phyloP scores from a whole-genome alignment of 2,797 vertebrate genomes.

The Rhinatrema bivittatum region DNA sequence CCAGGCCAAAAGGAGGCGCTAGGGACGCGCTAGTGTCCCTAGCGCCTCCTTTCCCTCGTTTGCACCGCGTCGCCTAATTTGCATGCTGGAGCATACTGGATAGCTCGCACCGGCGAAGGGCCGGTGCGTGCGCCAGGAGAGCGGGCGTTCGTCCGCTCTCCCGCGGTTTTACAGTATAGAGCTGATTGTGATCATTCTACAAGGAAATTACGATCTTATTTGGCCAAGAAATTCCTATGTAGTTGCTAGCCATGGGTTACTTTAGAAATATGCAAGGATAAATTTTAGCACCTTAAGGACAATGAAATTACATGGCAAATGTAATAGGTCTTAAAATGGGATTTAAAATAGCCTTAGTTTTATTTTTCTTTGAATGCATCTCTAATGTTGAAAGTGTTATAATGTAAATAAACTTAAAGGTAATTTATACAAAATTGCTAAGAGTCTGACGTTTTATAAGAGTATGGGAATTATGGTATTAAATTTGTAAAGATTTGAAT shows the following conservation, averaged over 20 bases:
- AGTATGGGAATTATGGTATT: constrained; percentile 22
- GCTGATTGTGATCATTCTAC: too few species aligned
- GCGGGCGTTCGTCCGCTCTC: too few species aligned
- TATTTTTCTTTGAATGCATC: constrained; percentile 34
- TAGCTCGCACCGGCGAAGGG: too few species aligned
- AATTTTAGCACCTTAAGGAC: constrained; percentile 22
- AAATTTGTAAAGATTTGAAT: constrained; percentile 53
- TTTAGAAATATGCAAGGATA: constrained; percentile 6
- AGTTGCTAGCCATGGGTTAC: background rate
- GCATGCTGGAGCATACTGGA: too few species aligned
- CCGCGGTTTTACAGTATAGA: too few species aligned
- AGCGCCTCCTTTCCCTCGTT: too few species aligned
- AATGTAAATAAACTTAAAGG: constrained; percentile 40
- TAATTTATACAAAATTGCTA: constrained; percentile 45
- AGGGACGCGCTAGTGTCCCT: too few species aligned
- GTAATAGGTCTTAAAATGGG: constrained; percentile 40
- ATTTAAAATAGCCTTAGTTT: constrained; percentile 40
- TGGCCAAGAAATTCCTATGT: background rate
- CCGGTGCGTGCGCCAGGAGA: too few species aligned
- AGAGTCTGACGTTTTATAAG: constrained; percentile 44
- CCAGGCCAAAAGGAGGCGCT: too few species aligned
- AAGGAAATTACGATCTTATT: too few species aligned
- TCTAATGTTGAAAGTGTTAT: constrained; percentile 42
- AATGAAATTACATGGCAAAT: constrained; percentile 41
- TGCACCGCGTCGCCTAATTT: too few species aligned